Conservation (phyloP, 2,797 vertebrate species). For the Urosaurus nigricauda region DNA sequence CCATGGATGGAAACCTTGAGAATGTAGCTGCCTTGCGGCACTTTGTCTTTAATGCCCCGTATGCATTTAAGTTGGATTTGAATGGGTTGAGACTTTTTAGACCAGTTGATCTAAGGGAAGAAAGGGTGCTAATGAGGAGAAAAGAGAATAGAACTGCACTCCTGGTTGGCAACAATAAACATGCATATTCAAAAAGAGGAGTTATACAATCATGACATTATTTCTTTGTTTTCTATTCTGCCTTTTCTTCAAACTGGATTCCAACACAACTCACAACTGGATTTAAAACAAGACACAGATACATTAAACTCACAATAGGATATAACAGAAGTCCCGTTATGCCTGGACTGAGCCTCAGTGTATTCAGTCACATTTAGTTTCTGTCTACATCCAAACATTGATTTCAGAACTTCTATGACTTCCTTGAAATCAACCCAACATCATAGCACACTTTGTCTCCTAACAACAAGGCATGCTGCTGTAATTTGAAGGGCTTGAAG, state of each 20-base stretch:
- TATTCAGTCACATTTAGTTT: too few species aligned
- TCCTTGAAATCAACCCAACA: not conserved
- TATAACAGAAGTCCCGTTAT: too few species aligned
- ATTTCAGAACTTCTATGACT: not conserved
- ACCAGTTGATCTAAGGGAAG: slow-evolving; percentile 77
- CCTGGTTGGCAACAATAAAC: not conserved
- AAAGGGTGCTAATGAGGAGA: not conserved
- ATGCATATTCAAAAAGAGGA: not conserved
- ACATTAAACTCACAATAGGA: too few species aligned
- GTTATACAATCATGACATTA: not conserved
- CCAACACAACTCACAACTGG: too few species aligned
- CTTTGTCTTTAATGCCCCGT: slow-evolving; percentile 89
- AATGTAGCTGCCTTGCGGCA: slow-evolving; percentile 85
- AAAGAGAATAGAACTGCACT: not conserved
- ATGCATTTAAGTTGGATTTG: slow-evolving; percentile 87
- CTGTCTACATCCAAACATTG: not conserved
- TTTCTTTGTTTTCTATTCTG: too few species aligned
- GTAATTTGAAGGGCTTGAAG: not conserved
- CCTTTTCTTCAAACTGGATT: too few species aligned
- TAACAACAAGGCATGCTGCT: not conserved
- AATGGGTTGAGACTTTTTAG: slow-evolving; percentile 73
- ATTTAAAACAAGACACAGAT: too few species aligned
- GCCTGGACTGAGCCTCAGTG: too few species aligned
- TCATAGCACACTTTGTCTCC: not conserved
- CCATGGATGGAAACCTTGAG: slow-evolving; percentile 85